Evolutionary conservation across 92 coral and sea anemone genomes (phyloP).

Genomic region (Zoanthus sansibaricus): DNA sequence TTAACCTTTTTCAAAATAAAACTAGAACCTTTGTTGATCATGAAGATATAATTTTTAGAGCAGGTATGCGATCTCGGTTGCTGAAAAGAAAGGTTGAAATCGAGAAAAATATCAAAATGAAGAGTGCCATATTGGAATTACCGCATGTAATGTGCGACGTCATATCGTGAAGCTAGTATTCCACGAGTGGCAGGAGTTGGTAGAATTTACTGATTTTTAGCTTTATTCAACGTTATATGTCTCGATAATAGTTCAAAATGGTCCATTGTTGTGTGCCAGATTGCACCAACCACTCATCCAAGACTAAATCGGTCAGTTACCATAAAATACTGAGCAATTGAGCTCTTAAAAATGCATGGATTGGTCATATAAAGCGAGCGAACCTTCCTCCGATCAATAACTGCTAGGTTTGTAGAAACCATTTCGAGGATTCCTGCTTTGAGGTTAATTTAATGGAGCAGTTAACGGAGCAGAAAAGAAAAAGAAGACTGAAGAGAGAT

Average conservation of each 20-base stretch:
- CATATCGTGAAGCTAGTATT: background rate
- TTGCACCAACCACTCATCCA: slow-evolving; percentile 62
- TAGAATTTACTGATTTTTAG: background rate
- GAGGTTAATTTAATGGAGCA: slow-evolving; percentile 27
- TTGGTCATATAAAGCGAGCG: slow-evolving; percentile 41
- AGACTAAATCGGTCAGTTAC: slow-evolving; percentile 52
- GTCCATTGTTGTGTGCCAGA: slow-evolving; percentile 73
- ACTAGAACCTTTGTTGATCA: slow-evolving; percentile 6
- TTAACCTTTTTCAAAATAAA: background rate
- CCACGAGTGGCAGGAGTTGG: background rate
- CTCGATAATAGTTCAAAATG: slow-evolving; percentile 31
- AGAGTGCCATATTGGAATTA: slow-evolving; percentile 6
- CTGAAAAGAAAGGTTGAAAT: background rate
- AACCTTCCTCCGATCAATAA: slow-evolving; percentile 60
- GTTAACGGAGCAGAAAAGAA: slow-evolving; percentile 43
- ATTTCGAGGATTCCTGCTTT: slow-evolving; percentile 58
- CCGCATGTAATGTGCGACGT: background rate
- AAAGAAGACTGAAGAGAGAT: slow-evolving; percentile 57
- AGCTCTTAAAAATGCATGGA: slow-evolving; percentile 52
- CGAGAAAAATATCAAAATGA: background rate
- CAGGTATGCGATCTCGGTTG: background rate
- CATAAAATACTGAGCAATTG: slow-evolving; percentile 52
- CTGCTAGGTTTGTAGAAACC: slow-evolving; percentile 69
- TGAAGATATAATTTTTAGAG: background rate
- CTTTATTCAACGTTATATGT: background rate